A percentile compares a stretch with the other conserved stretches of the same genome.
These are phyloP conservation scores for Neogale vison DNA, from an alignment of 2,113 vertebrate species.

Conservation along the genomic window DNA sequence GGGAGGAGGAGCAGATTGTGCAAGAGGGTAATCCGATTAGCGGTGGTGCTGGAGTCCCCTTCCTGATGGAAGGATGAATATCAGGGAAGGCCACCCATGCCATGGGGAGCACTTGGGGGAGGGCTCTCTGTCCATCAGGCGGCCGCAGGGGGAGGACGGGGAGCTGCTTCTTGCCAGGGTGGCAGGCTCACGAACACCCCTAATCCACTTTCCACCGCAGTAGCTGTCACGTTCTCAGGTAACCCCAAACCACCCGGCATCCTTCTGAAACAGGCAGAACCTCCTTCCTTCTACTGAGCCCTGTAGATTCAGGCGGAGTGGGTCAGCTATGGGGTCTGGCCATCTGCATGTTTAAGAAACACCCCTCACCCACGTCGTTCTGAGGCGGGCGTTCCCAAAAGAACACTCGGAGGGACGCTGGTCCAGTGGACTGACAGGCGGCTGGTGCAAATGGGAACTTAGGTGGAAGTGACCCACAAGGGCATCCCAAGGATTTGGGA, in stretches of 20 bases:
- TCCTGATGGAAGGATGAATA: conserved; percentile 23
- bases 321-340: not conserved
- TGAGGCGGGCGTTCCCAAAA: not conserved
- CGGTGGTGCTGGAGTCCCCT: not conserved
- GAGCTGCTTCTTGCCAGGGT: not conserved
- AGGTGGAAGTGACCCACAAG: not conserved
- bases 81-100: not conserved
- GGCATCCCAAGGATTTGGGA: not conserved
- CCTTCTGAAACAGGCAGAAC: not conserved
- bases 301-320: not conserved
- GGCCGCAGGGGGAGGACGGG: no score
- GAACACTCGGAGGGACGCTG: not conserved
- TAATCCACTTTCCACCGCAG: not conserved
- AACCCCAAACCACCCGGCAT: not conserved
- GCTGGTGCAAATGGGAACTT: not conserved
- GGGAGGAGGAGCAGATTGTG: conserved; percentile 8
- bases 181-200: not conserved
- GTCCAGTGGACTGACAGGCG: not conserved
- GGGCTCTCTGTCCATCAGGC: not conserved
- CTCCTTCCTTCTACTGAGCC: not conserved
- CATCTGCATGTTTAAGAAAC: not conserved
- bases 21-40: conserved; percentile 61
- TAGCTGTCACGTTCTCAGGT: not conserved
- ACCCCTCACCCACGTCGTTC: not conserved
- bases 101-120: not conserved